Base-by-base conservation (phyloP, 2,888 invertebrate species). In the Latheticus oryzae region DNA sequence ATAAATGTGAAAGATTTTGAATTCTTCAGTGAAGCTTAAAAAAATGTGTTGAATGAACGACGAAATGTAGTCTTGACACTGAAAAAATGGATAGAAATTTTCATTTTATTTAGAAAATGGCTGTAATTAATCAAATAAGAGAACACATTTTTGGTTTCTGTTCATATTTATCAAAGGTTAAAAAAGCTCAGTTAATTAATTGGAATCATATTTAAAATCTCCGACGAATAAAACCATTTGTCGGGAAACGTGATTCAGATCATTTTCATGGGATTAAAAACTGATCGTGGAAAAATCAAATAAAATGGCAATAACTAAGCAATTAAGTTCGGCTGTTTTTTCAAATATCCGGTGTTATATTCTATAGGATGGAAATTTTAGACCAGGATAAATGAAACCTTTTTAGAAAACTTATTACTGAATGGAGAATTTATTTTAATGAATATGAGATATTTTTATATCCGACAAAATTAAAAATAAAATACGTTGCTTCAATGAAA, bases 61-160 rank as follows among this genome's bases (percentile, higher is more conserved):
- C 8, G n/a, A 9, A 35, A 19, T 35, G n/a, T n/a, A 11, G 9
- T 11, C 5, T 12, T 26, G 42, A 42, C 38, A 13, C 13, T 35
- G 35, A 35, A 42, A 42, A 42, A 42, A 11, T 26, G 28, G 5
- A 13, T 7, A 42, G 26, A 19, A 42, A 42, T 42, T 26, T 42
- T 28, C 26, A 42, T 24, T 42, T 42, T 16, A 42, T 42, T 42
- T 26, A 42, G 42, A 42, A 42, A 24, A 24, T 16, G 26, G 24
- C n/a, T 3, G 24, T 42, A 26, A 42, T 42, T 42, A 42, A 42
- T 42, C 42, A 42, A n/a, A n/a, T 8, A 16, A 26, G 15, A 42
- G 42, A 26, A 28, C 26, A 42, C 15, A 11, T 38, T 38, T 38
- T 17, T 13, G 24, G 15, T 40, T 21, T 21, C 23, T 13, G 8